Base-by-base conservation (phyloP, 2,797 vertebrate species). In the Loriculus beryllinus region DNA sequence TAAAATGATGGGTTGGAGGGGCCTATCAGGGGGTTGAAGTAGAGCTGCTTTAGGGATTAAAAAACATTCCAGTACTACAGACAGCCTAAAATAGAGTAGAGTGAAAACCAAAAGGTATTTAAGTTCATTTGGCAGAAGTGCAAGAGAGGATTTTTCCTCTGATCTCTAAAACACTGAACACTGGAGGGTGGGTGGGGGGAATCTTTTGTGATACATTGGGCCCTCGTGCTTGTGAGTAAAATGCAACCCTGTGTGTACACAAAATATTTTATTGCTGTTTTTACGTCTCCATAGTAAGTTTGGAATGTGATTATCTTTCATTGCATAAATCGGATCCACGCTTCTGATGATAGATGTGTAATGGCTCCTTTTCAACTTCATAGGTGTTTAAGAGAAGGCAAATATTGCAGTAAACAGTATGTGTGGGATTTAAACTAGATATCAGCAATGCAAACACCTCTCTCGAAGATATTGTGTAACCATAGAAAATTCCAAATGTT, bases 281-380 rank as follows among this genome's bases (percentile, higher is more conserved):
- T 84, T 90, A 39, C 0, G 0, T 90, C 83, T 95, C 70, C 28
- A 23, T 77, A 87, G 81, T 74, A 85, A 65, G 70, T n/a, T 76
- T 91, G 82, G 88, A 93, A 76, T 86, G 82, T 64, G 81, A 88
- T 93, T 92, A 92, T 95, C 93, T 92, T 86, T 94, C 71, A 89
- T 94, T 83, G 81, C 65, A 82, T 93, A 91, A 92, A 94, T 95
- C 77, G 70, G 67, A 69, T 88, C 74, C 45, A 52, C 42, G 4
- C 67, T 93, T 86, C 62, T 92, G 71, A 39, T 88, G 75, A 87
- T 86, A 72, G 47, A 72, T 85, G 48, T 83, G 47, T 93, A 88
- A 49, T 91, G 60, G 77, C 77, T 93, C 71, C 43, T 74, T 93
- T 95, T 90, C 84, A 86, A 72, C 71, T 85, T 89, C 72, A 69